phyloP scores from a whole-genome alignment of 2,113 vertebrate species.

The Grantiella picta region DNA sequence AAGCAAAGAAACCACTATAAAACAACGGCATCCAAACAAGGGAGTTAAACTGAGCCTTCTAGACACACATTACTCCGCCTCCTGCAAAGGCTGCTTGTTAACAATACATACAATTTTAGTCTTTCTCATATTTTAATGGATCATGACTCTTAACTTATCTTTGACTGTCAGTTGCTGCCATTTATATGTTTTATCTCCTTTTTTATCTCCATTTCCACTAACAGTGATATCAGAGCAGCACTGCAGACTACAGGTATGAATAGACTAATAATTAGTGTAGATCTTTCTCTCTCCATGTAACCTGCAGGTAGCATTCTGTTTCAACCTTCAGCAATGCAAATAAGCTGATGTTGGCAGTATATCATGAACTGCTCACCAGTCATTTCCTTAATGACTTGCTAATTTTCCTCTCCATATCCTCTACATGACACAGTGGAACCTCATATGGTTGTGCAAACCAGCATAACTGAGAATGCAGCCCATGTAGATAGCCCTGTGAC shows the following conservation, averaged over 20 bases:
- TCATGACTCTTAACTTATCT: neutral
- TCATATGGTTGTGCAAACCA: neutral
- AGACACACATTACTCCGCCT: neutral
- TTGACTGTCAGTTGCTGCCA: neutral
- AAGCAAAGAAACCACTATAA: neutral
- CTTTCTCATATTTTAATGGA: neutral
- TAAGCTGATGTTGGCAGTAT: slow-evolving; percentile 62
- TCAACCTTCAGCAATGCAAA: slow-evolving; percentile 63
- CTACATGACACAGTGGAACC: slow-evolving; percentile 31
- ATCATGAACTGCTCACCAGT: slow-evolving; percentile 57
- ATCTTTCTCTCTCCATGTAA: neutral
- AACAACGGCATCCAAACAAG: neutral
- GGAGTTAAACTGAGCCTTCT: neutral
- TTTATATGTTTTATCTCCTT: neutral
- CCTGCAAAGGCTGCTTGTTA: neutral
- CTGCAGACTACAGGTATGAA: neutral
- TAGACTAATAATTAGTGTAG: neutral
- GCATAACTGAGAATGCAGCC: neutral
- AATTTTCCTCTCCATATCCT: slow-evolving; percentile 65
- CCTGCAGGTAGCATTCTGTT: slow-evolving; percentile 67
- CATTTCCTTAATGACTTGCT: slow-evolving; percentile 75
- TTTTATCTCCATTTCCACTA: neutral
- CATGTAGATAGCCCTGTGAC: neutral
- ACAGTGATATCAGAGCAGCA: neutral
- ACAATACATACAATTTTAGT: neutral